These are phyloP conservation scores for Fundulus diaphanus DNA, from an alignment of 2,797 vertebrate genomes.

Conservation along the genomic window DNA sequence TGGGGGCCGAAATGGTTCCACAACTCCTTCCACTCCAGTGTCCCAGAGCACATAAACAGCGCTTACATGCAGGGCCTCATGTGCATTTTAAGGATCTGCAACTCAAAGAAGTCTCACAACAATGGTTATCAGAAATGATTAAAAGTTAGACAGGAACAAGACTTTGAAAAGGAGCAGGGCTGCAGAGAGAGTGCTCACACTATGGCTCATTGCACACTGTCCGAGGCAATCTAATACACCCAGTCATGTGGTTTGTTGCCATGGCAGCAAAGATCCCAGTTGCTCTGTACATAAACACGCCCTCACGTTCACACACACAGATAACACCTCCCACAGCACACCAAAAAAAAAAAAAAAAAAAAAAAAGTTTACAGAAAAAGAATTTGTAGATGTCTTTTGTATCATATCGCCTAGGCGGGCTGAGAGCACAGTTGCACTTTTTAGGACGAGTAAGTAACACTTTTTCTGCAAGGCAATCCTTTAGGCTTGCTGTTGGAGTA, in stretches of 20 bases:
- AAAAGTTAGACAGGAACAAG: constrained; percentile 67
- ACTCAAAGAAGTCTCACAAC: constrained; percentile 31
- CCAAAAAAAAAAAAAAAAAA: constrained; percentile 55
- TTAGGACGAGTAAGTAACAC: constrained; percentile 32
- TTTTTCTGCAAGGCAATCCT: constrained; percentile 46
- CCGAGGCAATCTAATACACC: constrained; percentile 95
- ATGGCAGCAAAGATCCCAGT: constrained; percentile 93
- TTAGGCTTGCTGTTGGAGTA: constrained; percentile 55
- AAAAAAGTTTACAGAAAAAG: constrained; percentile 61
- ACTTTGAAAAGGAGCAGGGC: constrained; percentile 73
- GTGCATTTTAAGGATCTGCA: constrained; percentile 11
- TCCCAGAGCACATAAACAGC: constrained; percentile 11
- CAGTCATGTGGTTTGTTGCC: constrained; percentile 96
- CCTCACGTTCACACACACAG: constrained; percentile 24
- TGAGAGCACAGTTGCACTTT: constrained; percentile 45
- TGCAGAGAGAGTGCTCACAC: constrained; percentile 82
- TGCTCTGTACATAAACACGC: constrained; percentile 87
- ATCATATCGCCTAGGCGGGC: constrained; percentile 27
- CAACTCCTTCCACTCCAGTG: constrained; percentile 13
- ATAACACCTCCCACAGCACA: constrained; percentile 50
- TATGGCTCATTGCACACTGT: constrained; percentile 83
- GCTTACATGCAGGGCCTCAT: constrained; percentile 12
- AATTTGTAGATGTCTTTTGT: constrained; percentile 61
- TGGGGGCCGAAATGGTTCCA: background rate
- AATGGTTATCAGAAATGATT: constrained; percentile 31